phyloP scores from a whole-genome alignment of 2,888 invertebrate genomes.

The Cecidostiba fungosa region DNA sequence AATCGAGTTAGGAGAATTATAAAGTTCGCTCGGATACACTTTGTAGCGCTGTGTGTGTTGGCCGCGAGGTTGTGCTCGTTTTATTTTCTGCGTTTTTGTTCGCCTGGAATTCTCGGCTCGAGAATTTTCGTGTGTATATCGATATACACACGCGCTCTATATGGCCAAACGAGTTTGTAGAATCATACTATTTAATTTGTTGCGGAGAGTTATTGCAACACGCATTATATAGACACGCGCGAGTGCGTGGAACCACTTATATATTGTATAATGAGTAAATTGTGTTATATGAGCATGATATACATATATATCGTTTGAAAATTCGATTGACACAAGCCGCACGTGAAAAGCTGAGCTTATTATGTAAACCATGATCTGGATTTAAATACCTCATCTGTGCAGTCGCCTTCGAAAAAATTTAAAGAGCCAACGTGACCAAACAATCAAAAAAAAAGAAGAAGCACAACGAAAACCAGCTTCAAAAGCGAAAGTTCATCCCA shows the following conservation, averaged over 20 bases:
- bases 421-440: not conserved
- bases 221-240: too few species aligned
- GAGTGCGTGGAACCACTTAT: not conserved
- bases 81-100: not conserved
- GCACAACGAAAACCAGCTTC: not conserved
- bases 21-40: slow-evolving; percentile 15
- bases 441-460: not conserved
- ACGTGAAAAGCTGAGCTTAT: not conserved
- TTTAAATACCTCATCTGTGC: not conserved
- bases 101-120: not conserved
- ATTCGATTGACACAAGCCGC: not conserved
- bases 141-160: not conserved
- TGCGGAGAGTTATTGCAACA: not conserved
- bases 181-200: not conserved
- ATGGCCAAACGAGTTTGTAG: not conserved
- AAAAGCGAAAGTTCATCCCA: slow-evolving; percentile 19
- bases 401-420: not conserved
- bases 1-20: slow-evolving; percentile 35
- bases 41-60: slow-evolving; percentile 5
- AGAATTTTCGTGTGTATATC: not conserved
- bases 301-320: too few species aligned
- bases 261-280: not conserved
- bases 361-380: not conserved
- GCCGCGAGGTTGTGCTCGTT: not conserved
- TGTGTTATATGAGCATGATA: not conserved